Conservation (phyloP, 2,797 vertebrate species). For the Psittacula echo region DNA sequence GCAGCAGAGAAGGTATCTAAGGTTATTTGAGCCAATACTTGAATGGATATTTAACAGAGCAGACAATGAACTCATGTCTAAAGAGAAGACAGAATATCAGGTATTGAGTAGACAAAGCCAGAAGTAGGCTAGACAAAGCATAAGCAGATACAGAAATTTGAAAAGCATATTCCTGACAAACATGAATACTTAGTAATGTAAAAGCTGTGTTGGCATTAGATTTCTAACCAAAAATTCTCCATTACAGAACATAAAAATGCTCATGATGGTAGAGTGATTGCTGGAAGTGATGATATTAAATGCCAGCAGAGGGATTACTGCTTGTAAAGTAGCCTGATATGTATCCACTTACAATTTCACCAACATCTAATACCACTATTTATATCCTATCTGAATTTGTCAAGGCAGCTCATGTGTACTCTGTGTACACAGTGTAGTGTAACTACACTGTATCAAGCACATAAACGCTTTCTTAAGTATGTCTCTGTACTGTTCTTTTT, state of each 20-base stretch:
- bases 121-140: not conserved
- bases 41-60: not conserved
- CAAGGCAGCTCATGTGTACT: not conserved
- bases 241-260: not conserved
- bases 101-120: not conserved
- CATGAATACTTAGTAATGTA: not conserved
- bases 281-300: slow-evolving; percentile 1
- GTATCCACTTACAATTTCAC: slow-evolving; percentile 20
- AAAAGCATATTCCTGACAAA: not conserved
- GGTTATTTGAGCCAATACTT: not conserved
- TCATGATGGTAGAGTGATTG: not conserved
- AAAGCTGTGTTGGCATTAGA: not conserved
- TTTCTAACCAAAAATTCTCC: not conserved
- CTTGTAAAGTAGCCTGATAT: not conserved
- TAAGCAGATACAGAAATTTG: not conserved
- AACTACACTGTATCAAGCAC: not conserved
- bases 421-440: not conserved
- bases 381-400: slow-evolving; percentile 45
- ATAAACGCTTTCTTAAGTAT: not conserved
- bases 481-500: not conserved
- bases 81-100: not conserved
- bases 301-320: slow-evolving; percentile 1
- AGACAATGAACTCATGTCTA: not conserved
- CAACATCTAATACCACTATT: slow-evolving; percentile 27
- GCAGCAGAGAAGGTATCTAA: not conserved